phyloP scores from a whole-genome alignment of 2,888 invertebrate genomes.

The Philonicus albiceps region DNA sequence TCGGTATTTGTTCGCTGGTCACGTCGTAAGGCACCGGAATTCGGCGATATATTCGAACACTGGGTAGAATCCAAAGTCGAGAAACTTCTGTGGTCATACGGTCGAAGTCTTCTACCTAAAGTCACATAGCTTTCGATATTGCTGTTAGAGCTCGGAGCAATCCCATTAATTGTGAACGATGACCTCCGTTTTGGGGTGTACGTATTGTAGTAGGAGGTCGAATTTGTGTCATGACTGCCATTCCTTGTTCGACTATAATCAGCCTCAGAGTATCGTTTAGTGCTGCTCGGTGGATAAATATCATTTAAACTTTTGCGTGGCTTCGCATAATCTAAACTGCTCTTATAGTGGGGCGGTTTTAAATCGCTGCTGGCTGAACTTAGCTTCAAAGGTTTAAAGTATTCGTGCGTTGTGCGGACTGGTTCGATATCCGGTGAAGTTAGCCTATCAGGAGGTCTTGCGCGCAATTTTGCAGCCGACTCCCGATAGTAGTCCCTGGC shows the following conservation, averaged over 20 bases:
- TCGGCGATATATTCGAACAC: constrained; percentile 28
- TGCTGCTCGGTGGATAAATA: constrained; percentile 52
- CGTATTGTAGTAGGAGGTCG: constrained; percentile 58
- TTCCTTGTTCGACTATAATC: constrained; percentile 28
- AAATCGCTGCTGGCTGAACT: constrained; percentile 60
- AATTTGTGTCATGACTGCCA: constrained; percentile 33
- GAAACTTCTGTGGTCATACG: constrained; percentile 61
- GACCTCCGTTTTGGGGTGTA: constrained; percentile 62
- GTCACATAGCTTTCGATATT: constrained; percentile 61
- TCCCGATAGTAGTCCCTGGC: constrained; percentile 67
- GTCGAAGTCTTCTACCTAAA: constrained; percentile 58
- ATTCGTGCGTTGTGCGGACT: constrained; percentile 54
- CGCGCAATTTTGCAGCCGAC: constrained; percentile 44
- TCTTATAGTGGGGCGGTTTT: constrained; percentile 59
- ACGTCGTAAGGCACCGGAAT: constrained; percentile 46
- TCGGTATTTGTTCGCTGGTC: constrained; percentile 47
- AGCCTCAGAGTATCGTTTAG: not conserved
- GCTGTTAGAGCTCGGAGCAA: constrained; percentile 51
- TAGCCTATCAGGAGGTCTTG: constrained; percentile 52
- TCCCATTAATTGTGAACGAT: constrained; percentile 57
- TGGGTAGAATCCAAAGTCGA: constrained; percentile 58
- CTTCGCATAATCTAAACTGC: constrained; percentile 54
- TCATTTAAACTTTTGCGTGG: constrained; percentile 59
- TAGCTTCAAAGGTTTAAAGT: constrained; percentile 58
- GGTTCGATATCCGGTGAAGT: constrained; percentile 57